These are phyloP conservation scores for Hippocampus kuda DNA, from an alignment of 2,797 vertebrate species.

Conservation along the genomic window DNA sequence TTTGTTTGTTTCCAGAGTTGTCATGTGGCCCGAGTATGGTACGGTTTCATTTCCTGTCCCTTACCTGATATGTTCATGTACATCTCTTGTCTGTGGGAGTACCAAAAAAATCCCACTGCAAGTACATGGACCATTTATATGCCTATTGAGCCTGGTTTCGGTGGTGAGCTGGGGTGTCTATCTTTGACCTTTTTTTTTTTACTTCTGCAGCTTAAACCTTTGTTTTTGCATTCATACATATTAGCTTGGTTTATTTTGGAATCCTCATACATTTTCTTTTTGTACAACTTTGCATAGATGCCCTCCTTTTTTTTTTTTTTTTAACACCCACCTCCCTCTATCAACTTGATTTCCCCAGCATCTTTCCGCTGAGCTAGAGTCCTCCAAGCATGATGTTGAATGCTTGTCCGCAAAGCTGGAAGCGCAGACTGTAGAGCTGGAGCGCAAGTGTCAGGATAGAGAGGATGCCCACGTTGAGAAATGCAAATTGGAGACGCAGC, in stretches of 20 bases:
- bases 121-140: neutral
- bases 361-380: constrained; percentile 86
- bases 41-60: no score
- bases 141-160: constrained; percentile 6
- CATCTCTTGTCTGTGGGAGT: no score
- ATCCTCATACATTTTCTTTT: constrained; percentile 66
- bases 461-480: constrained; percentile 71
- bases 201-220: constrained; percentile 58
- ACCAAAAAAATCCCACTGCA: no score
- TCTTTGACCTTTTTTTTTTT: constrained; percentile 26
- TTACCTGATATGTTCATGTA: no score
- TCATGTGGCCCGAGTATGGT: no score
- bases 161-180: constrained; percentile 31
- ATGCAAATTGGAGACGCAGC: constrained; percentile 64
- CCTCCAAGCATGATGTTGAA: constrained; percentile 83
- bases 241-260: constrained; percentile 72
- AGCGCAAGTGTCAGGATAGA: constrained; percentile 69
- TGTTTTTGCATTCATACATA: constrained; percentile 50
- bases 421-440: constrained; percentile 77
- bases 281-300: constrained; percentile 14
- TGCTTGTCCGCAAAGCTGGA: constrained; percentile 80
- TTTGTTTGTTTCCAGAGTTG: no score
- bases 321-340: constrained; percentile 11
- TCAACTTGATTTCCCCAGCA: constrained; percentile 74
- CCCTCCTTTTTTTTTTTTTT: constrained; percentile 53